These are phyloP conservation scores for Pocillopora meandrina DNA, from an alignment of 92 coral and sea anemone genomes.

Conservation along the genomic window DNA sequence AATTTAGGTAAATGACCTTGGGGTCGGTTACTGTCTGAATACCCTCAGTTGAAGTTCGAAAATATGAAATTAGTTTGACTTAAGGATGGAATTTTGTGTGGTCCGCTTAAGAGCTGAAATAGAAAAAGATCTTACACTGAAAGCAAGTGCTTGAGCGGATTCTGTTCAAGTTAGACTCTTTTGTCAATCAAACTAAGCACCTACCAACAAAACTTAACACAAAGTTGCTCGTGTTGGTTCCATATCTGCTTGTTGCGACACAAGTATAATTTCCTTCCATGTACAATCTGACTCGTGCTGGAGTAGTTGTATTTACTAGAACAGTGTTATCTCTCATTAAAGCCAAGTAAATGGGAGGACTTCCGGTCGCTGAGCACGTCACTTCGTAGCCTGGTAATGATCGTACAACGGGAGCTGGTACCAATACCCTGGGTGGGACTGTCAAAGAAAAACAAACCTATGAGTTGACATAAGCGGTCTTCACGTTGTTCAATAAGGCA, in stretches of 20 bases:
- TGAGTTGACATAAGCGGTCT: too few relatives aligned
- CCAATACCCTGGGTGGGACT: neutral
- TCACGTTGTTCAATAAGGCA: too few relatives aligned
- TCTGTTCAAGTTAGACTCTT: neutral
- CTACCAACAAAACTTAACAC: neutral
- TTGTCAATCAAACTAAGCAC: neutral
- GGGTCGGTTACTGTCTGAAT: too few relatives aligned
- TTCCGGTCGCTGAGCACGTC: constrained; percentile 7
- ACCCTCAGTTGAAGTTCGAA: too few relatives aligned
- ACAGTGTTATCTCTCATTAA: neutral
- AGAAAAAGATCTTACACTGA: too few relatives aligned
- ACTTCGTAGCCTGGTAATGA: constrained; percentile 13
- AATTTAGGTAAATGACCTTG: too few relatives aligned
- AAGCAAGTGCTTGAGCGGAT: neutral
- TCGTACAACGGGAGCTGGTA: neutral
- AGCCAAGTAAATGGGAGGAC: constrained; percentile 1
- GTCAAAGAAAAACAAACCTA: neutral
- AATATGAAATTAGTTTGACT: too few relatives aligned
- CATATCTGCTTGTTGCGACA: constrained; percentile 5
- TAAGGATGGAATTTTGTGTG: too few relatives aligned
- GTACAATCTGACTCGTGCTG: neutral
- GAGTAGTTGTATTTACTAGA: neutral
- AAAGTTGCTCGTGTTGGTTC: neutral
- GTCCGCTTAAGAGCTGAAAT: too few relatives aligned
- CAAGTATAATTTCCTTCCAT: neutral